Base-by-base conservation (phyloP, 2,888 invertebrate species). In the Hirtodrosophila trivittata region DNA sequence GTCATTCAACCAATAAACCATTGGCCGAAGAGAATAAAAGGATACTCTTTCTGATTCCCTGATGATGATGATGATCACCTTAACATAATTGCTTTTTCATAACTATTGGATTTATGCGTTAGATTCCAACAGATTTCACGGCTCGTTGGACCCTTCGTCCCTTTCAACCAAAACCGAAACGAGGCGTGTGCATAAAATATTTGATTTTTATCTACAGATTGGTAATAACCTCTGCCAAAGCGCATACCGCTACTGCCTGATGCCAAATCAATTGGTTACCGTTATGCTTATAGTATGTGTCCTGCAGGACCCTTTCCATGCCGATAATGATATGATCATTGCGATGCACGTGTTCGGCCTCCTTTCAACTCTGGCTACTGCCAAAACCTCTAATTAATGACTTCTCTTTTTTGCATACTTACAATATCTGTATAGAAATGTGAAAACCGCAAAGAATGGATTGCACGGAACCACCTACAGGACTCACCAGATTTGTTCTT, bases 141-240 rank as follows among this genome's bases (percentile, higher is more conserved):
- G 80, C 80, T 81, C 52, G 84, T 81, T 81, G 69, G 69, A 42
- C 50, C 18, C 18, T 49, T 64, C 80, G 68, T 64, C 37, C 43
- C 58, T 66, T 51, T 43, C 26, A 13, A 39, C 28, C 14, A 35
- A 18, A 28, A 42, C 8, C 42, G 49, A 56, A 62, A 45, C 52
- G 51, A 73, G 82, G 85, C 82, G 85, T 82, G 82, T 71, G 78
- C 82, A 75, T 68, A 69, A 69, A 72, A 72, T 77, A 75, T 77
- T 72, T 69, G 77, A 83, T 85, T 66, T 75, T 62, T 45, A 74
- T 84, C 81, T 66, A 62, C 32, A 63, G 73, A 71, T 78, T 46
- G 55, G 46, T 60, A 54, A 46, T 49, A 56, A 12, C 25, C 35
- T 66, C 41, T 39, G 26, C 38, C 47, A 8, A 8, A 28, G 12